Base-by-base conservation (phyloP, 2,113 vertebrate species). In the Tonatia bakeri region DNA sequence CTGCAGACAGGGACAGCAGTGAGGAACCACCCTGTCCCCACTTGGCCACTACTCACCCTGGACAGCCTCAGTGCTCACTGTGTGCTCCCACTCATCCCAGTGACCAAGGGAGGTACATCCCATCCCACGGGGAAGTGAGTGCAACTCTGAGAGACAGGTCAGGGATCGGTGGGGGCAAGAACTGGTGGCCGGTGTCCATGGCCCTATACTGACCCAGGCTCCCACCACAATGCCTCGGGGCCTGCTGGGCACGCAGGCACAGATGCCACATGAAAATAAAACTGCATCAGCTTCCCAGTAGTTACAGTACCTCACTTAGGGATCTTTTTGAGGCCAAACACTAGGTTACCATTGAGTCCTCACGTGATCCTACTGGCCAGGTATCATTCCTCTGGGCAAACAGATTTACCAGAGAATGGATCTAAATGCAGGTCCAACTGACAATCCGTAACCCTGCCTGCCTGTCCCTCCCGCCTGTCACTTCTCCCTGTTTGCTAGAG, bases 1-100 rank as follows among this genome's bases (percentile, higher is more conserved):
- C 99, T 99, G 92, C 0, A 1, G 83, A 69, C n/a, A 96, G 76
- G 0, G 47, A 69, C 6, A 47, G 1, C 40, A 69, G 36, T 93
- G 45, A 96, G 89, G 38, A 43, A 6, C 26, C 13, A 4, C 19
- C 52, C 36, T 16, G 36, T 36, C 89, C 56, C 19, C 0, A 9
- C 54, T 59, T 33, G 38, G 1, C 80, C 70, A 33, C 9, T 24
- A 22, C 36, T 77, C 89, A 64, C 12, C 36, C 38, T 14, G 0
- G 28, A 43, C 28, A 64, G 50, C 45, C 33, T 73, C 33, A 0
- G 12, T 8, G 65, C 22, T 86, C 38, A 7, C 20, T 31, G 2
- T 4, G 7, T 45, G 40, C 64, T 64, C 26, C 65, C 43, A 0
- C 7, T 10, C 22, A 1, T 24, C 89, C 88, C 84, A n/a, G 47